Evolutionary conservation across 2,113 vertebrate species (phyloP).

Genomic region (Pardalotus punctatus): DNA sequence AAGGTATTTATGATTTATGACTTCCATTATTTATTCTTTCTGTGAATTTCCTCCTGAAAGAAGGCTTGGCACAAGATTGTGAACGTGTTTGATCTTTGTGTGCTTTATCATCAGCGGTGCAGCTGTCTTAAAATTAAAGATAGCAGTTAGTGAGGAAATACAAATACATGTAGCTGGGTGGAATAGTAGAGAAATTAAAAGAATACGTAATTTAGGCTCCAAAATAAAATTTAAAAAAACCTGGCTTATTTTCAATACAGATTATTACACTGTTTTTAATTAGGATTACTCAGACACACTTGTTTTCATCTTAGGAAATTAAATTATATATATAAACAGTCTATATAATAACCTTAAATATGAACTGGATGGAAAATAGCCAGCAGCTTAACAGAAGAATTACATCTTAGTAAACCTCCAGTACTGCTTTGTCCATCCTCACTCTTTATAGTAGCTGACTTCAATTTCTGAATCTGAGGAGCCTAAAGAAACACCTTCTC

Average conservation of each 20-base stretch:
- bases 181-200: neutral
- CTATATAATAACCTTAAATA: neutral
- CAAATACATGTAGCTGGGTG: neutral
- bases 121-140: conserved; percentile 32
- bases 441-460: neutral
- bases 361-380: neutral
- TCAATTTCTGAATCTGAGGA: neutral
- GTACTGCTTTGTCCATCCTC: neutral
- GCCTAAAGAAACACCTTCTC: neutral
- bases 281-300: neutral
- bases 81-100: neutral
- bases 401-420: neutral
- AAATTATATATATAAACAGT: neutral
- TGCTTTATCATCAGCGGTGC: neutral
- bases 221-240: neutral
- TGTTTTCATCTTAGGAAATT: neutral
- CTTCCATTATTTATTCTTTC: conserved; percentile 49
- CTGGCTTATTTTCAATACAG: neutral
- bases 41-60: neutral
- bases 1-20: conserved; percentile 13
- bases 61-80: neutral
- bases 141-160: conserved; percentile 22
- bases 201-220: neutral
- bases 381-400: neutral
- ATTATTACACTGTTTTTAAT: neutral